Evolutionary conservation across 2,797 vertebrate genomes (phyloP), one percentile per base, ranked within the genome.

Genomic region (Astyanax mexicanus): DNA sequence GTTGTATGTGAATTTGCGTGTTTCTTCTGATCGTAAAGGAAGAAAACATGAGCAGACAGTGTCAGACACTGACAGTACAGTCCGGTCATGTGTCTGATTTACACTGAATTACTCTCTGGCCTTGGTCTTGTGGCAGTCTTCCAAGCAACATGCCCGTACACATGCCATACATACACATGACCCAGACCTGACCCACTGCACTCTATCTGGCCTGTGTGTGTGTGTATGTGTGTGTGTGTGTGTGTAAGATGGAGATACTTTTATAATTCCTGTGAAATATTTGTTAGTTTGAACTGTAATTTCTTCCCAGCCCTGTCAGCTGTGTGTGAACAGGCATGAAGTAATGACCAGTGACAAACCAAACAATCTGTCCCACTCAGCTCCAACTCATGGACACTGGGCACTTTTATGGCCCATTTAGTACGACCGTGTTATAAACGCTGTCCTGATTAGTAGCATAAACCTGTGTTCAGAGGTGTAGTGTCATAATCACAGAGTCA

Each of bases 371-470:
- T 45, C 42, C 45, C 62, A n/a, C 61, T 47, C 21, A 57, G 19
- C 29, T 12, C 51, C 29, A 55, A 32, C 19, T 61, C 38, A 65
- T 27, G 23, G 37, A 11, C 51, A 29, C n/a, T 70, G 51, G 52
- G 69, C 0, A 84, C 79, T 83, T 85, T 83, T 83, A 80, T 51
- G 84, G 79, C 81, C 80, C 86, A 90, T 87, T 91, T 88, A 84
- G 81, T 81, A 44, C 54, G 67, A 80, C 75, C 78, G 77, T 79
- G 85, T 87, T 80, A 68, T 79, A 87, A 90, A 86, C 73, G 10
- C 72, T 73, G 86, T 87, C 72, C 71, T 87, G 82, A 86, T 88
- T 88, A 83, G 72, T 84, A 87, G 84, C 80, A 81, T 81, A 85
- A 86, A 88, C 82, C 77, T 44, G 15, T 21, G 23, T 77, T 70